Evolutionary conservation across 1,140 invertebrate species (phyloP).

Genomic region (Leptopilina boulardi): DNA sequence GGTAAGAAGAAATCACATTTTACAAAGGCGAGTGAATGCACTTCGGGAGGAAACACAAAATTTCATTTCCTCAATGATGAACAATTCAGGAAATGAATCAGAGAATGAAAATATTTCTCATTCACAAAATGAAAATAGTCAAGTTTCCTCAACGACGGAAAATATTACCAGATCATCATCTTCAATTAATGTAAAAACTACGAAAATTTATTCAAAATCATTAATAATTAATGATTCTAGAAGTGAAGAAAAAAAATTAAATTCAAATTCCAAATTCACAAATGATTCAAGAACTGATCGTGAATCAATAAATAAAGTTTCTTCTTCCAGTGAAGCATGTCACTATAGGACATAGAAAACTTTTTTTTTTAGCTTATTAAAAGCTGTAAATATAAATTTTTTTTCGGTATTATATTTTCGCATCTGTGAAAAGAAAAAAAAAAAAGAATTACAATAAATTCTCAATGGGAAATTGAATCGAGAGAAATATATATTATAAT

Average conservation of each 20-base stretch:
- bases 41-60: constrained; percentile 73
- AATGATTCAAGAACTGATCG: neutral
- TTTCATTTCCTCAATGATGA: constrained; percentile 71
- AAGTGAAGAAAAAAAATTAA: too few species aligned
- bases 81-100: constrained; percentile 66
- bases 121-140: constrained; percentile 21
- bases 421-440: neutral
- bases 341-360: neutral
- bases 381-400: too few species aligned
- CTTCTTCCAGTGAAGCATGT: constrained; percentile 1
- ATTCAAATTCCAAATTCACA: too few species aligned
- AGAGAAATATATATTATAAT: neutral
- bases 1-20: constrained; percentile 72
- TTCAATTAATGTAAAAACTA: too few species aligned
- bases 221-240: too few species aligned
- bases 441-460: too few species aligned
- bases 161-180: neutral
- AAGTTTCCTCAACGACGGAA: constrained; percentile 39
- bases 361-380: too few species aligned
- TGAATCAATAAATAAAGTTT: neutral
- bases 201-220: too few species aligned
- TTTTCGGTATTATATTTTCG: neutral
- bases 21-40: constrained; percentile 71
- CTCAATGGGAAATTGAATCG: too few species aligned
- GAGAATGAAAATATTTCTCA: constrained; percentile 12